Base-by-base conservation (phyloP, 2,797 vertebrate genomes). In the Sciaenops ocellatus region DNA sequence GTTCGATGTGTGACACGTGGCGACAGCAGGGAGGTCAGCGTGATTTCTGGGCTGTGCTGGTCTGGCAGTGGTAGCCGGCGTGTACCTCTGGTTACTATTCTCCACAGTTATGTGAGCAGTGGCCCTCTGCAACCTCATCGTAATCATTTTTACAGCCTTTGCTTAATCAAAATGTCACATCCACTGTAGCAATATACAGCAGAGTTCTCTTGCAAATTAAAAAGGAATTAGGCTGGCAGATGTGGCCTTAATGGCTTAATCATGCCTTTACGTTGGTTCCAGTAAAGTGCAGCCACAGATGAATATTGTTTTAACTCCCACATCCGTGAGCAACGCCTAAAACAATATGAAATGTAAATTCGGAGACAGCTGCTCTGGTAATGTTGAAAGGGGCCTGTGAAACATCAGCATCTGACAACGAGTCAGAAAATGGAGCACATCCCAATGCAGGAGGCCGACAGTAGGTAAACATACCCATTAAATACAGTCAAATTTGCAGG, bases 221-320 rank as follows among this genome's bases (percentile, higher is more conserved):
- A 94, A 93, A 91, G 56, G 88, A 95, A 95, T 95, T 91, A 94
- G 85, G 87, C 72, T 77, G 91, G 91, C 94, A 96, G 93, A 95
- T 96, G 95, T 93, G 89, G 71, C 83, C 89, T 93, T 95, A 95
- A 95, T 95, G 90, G 82, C 89, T 92, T 94, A 94, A 95, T 95
- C 91, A 93, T 86, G 90, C 83, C 78, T 92, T 90, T 85, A 90
- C 86, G 83, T 92, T 93, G 63, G 69, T 89, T 88, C 85, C 84
- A 89, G 82, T 90, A 89, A 93, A 94, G 83, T 80, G 65, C 10
- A 24, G 79, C 73, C 79, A 59, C 78, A 77, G 83, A 85, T 64
- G 73, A 90, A 91, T 88, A 88, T 84, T 87, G 85, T 86, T 84
- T 72, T 60, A 83, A 80, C 77, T 63, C 73, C 88, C 69, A 57